Evolutionary conservation across 1,140 invertebrate genomes (phyloP), one percentile per base, ranked within the genome.

Genomic region (Leptinotarsa lineolata): DNA sequence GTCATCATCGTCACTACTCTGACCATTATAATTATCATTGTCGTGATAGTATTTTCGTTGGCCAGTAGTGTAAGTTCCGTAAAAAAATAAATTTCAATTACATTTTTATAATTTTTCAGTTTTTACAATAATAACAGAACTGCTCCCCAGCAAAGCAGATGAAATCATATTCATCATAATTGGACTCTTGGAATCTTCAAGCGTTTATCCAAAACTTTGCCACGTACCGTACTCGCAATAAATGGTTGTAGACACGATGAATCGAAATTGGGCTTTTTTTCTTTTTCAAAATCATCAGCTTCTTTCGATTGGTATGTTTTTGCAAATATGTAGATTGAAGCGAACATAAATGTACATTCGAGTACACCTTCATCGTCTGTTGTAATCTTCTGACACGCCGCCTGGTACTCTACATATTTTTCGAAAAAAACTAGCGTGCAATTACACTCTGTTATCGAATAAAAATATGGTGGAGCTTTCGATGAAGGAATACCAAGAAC

Each of bases 121-220:
- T 30, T 6, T 30, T 30, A 30, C 6, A 6, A 30, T 30, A 30
- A 6, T 6, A 30, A 6, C 24, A 30, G 5, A 69, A 69, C 18
- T 69, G 68, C 3, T n/a, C 13, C 48, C 5, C 68, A n/a, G 45
- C 12, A 20, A 69, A 69, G 45, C 18, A 69, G 45, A 54, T n/a
- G 30, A 69, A 69, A 22, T 60, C 20, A 59, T 69, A 59, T 69
- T 54, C 48, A 54, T 69, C 21, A 5, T 69, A 0, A 44, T 18
- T 70, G 20, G 48, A n/a, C 12, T 16, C 15, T 70, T 69, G 18
- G 68, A 63, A 22, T 72, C n/a, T n/a, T n/a, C n/a, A 18, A 68
- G 71, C 65, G 48, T 75, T 61, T 68, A 21, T 58, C 70, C 63
- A 72, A 68, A 75, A 16, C 44, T 71, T 67, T 21, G 70, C 48